Evolutionary conservation across 2,797 vertebrate species (phyloP), one percentile per base, ranked within the genome.

Genomic region (Myotis pilosus): DNA sequence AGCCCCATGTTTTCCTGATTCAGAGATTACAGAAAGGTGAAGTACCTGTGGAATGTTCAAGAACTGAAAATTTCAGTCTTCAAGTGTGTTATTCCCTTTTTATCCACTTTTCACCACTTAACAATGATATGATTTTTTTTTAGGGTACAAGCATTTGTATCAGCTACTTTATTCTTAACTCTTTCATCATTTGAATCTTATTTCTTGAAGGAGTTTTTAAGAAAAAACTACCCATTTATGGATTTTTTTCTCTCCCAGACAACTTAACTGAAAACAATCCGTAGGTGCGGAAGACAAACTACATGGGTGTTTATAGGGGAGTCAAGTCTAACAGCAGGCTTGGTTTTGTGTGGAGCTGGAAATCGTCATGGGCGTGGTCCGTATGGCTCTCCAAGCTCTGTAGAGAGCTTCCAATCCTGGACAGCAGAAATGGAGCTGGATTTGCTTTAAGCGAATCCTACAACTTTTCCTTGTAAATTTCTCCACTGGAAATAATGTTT

Each of bases 141-240:
- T 75, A 13, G 62, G 62, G 69, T 23, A 38, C 28, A 72, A 84
- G 30, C 20, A 38, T 84, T 89, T 87, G 49, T 94, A 81, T 87
- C 2, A 62, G 15, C 25, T 89, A 7, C 25, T 68, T 87, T 57
- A 66, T 72, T 66, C 36, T 81, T n/a, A 79, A 81, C 60, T 55
- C 33, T 88, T 87, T 60, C 20, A 51, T 62, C 33, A 84, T 88
- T 88, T 87, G 36, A 87, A 41, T 85, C 49, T 74, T 41, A 36
- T 28, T 62, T 94, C 84, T 66, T 89, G 51, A n/a, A 36, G 23
- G 23, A 82, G 44, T 19, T 69, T 95, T 91, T 83, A 55, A 76
- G 83, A 76, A 89, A 91, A 86, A 74, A 22, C 20, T 76, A 60
- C 91, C 76, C 4, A 60, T 69, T 30, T 71, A 68, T n/a, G 79